Evolutionary conservation across 1,140 invertebrate species (phyloP).

Genomic region (Phymastichus coffea): DNA sequence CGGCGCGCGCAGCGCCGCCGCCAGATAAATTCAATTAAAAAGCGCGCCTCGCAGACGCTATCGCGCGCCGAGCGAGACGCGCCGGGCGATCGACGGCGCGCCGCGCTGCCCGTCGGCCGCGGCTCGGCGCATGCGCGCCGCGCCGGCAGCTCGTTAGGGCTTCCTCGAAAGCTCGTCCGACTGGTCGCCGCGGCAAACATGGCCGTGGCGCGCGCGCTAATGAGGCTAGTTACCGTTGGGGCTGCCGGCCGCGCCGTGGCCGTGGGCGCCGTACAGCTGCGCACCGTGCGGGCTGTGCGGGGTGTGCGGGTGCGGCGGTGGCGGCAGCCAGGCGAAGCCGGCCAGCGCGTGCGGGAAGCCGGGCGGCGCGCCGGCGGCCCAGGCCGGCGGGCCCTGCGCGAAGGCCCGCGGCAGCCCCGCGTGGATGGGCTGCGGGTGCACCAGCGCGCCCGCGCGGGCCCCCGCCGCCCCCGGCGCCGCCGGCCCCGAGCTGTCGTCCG

Average conservation of each 20-base stretch:
- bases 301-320: slow-evolving; percentile 53
- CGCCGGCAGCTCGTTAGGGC: slow-evolving; percentile 37
- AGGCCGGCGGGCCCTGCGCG: slow-evolving; percentile 38
- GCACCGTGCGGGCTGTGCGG: slow-evolving; percentile 51
- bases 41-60: too few relatives aligned
- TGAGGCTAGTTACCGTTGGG: slow-evolving; percentile 47
- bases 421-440: slow-evolving; percentile 55
- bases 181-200: slow-evolving; percentile 35
- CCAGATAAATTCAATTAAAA: too few relatives aligned
- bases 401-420: slow-evolving; percentile 51
- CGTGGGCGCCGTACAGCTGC: slow-evolving; percentile 51
- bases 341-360: slow-evolving; percentile 54
- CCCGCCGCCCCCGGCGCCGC: slow-evolving; percentile 39
- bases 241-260: slow-evolving; percentile 49
- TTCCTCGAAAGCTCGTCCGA: slow-evolving; percentile 41
- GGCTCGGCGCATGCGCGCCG: background rate
- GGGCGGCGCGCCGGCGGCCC: slow-evolving; percentile 42
- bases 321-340: slow-evolving; percentile 54
- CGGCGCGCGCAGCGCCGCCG: too few relatives aligned
- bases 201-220: slow-evolving; percentile 20
- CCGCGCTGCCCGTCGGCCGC: too few relatives aligned
- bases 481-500: slow-evolving; percentile 45
- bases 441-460: slow-evolving; percentile 51
- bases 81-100: too few relatives aligned
- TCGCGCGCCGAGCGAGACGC: too few relatives aligned